Percentiles rank a stretch among this genome's conserved stretches.
These are phyloP conservation scores for Cyprinella venusta DNA, from an alignment of 2,797 vertebrate genomes.

Conservation along the genomic window DNA sequence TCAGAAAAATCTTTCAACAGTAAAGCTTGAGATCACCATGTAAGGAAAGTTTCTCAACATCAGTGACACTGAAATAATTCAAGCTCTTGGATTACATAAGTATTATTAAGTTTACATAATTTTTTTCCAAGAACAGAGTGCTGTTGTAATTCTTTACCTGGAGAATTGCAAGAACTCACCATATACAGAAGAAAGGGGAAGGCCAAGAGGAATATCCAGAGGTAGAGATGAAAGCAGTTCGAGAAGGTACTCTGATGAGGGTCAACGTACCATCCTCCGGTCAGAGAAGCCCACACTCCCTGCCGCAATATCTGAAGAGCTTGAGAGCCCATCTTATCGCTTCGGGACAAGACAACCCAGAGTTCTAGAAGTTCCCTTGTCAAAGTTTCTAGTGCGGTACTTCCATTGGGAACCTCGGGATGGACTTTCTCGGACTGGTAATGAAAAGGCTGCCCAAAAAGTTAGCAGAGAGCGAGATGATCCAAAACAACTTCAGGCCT, in stretches of 20 bases:
- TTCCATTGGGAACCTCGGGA: conserved; percentile 72
- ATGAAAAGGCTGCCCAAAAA: conserved; percentile 63
- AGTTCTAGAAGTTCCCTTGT: conserved; percentile 71
- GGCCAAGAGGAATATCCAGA: conserved; percentile 90
- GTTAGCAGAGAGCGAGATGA: conserved; percentile 21
- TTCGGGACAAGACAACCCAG: conserved; percentile 58
- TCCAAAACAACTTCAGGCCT: conserved; percentile 56
- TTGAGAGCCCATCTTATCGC: conserved; percentile 86
- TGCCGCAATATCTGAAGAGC: conserved; percentile 91
- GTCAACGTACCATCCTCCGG: conserved; percentile 93
- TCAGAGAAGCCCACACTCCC: conserved; percentile 92
- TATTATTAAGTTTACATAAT: not conserved
- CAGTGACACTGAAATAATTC: conserved; percentile 1
- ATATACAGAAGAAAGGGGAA: conserved; percentile 91
- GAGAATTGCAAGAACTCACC: conserved; percentile 74
- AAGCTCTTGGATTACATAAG: not conserved
- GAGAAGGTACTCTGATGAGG: conserved; percentile 93
- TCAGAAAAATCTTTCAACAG: not conserved
- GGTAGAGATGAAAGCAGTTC: conserved; percentile 92
- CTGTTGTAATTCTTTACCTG: not conserved
- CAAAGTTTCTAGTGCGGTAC: conserved; percentile 78
- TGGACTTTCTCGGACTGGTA: conserved; percentile 66
- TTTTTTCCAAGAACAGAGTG: not conserved
- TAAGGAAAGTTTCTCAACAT: not conserved
- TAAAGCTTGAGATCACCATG: not conserved